These are phyloP conservation scores for Philopotamus ludificatus DNA, from an alignment of 1,140 invertebrate species.

Conservation along the genomic window DNA sequence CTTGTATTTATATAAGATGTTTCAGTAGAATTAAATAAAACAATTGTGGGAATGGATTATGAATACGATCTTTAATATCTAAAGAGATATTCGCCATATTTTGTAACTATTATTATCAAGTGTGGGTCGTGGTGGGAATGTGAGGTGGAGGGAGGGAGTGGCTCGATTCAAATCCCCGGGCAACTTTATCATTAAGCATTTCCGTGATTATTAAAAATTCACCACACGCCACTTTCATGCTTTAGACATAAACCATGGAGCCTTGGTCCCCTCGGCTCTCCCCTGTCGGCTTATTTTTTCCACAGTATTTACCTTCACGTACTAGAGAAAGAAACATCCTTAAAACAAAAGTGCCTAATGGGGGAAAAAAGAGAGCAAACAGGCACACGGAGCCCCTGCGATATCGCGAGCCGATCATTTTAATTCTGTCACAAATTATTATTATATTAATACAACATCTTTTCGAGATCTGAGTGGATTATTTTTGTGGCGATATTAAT, in stretches of 20 bases:
- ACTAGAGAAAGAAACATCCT: constrained; percentile 39
- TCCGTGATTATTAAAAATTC: constrained; percentile 42
- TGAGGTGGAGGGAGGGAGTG: constrained; percentile 11
- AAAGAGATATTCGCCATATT: no score
- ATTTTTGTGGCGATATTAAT: no score
- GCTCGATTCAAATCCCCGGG: constrained; percentile 4
- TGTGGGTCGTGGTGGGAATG: no score
- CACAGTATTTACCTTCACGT: constrained; percentile 39
- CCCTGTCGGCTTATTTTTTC: constrained; percentile 37
- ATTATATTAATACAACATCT: no score
- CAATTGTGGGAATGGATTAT: no score
- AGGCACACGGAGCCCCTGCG: constrained; percentile 11
- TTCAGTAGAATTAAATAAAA: no score
- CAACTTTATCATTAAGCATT: constrained; percentile 42
- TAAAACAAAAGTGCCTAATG: constrained; percentile 41
- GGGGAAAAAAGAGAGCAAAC: constrained; percentile 32
- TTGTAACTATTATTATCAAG: no score
- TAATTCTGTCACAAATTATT: no score
- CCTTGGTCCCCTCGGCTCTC: constrained; percentile 27
- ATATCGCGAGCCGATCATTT: constrained; percentile 1
- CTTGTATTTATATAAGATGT: no score
- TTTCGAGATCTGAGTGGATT: no score
- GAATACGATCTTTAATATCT: no score
- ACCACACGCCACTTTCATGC: constrained; percentile 41
- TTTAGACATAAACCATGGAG: constrained; percentile 29